phyloP scores from a whole-genome alignment of 2,888 invertebrate genomes.

The Agrenia bidenticulata region DNA sequence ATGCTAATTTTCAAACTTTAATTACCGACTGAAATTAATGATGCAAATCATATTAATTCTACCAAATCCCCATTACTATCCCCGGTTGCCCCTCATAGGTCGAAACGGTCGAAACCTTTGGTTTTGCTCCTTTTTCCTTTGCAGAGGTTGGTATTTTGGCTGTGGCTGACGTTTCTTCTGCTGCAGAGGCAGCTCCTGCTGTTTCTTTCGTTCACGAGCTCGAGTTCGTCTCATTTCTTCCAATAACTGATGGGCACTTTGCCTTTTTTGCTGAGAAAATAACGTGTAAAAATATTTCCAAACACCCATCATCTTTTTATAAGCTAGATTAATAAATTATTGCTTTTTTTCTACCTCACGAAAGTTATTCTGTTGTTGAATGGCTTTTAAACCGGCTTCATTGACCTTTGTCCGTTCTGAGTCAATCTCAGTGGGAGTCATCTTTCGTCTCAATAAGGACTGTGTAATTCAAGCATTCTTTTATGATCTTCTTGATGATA shows the following conservation, averaged over 20 bases:
- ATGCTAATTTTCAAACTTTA: background rate
- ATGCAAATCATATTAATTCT: conserved; percentile 8
- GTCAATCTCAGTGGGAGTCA: background rate
- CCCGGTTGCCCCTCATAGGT: background rate
- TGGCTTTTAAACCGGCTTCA: conserved; percentile 17
- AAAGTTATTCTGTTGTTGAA: background rate
- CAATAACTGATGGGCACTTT: conserved; percentile 1
- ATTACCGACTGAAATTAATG: conserved; percentile 9
- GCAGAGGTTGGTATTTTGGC: background rate
- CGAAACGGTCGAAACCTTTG: background rate
- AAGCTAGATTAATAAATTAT: too few relatives aligned
- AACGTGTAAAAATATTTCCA: background rate
- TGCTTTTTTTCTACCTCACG: background rate
- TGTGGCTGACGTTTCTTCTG: too few relatives aligned
- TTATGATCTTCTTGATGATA: too few relatives aligned
- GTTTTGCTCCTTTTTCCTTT: background rate
- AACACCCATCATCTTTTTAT: too few relatives aligned
- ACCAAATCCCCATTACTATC: background rate
- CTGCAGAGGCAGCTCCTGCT: background rate
- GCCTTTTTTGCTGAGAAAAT: background rate
- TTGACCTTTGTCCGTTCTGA: conserved; percentile 20
- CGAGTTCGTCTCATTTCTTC: background rate
- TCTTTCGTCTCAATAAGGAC: conserved; percentile 12
- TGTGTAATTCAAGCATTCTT: too few relatives aligned
- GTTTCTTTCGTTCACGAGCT: background rate